phyloP scores from a whole-genome alignment of 2,113 vertebrate genomes.

The Eidolon helvum region DNA sequence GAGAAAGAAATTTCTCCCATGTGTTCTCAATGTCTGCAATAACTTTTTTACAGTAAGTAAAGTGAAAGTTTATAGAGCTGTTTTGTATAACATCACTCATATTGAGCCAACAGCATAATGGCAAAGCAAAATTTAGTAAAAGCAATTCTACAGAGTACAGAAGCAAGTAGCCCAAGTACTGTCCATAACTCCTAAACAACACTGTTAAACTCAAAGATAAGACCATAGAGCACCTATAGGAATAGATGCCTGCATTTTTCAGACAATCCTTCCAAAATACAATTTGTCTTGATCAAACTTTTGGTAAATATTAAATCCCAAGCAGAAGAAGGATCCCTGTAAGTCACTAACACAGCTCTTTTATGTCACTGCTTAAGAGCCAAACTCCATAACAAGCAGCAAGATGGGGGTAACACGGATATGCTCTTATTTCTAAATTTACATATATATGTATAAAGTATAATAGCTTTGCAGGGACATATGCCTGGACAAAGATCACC shows the following conservation, averaged over 20 bases:
- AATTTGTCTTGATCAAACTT: background rate
- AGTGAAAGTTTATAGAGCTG: conserved; percentile 35
- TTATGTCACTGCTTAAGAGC: background rate
- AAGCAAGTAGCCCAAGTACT: background rate
- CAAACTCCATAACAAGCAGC: background rate
- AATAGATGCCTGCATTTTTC: background rate
- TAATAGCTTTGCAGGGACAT: background rate
- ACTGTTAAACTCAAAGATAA: background rate
- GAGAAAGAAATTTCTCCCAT: conserved; percentile 38
- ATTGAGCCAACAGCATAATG: background rate
- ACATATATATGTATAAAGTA: background rate
- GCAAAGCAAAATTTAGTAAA: conserved; percentile 28
- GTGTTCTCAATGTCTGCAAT: conserved; percentile 13
- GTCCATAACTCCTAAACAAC: background rate
- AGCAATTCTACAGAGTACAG: background rate
- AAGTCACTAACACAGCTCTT: background rate
- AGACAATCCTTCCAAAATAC: background rate
- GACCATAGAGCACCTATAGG: background rate
- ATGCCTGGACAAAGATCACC: background rate
- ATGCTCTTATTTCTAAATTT: background rate
- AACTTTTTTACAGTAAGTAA: conserved; percentile 48
- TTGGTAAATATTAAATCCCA: conserved; percentile 37
- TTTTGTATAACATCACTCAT: conserved; percentile 4
- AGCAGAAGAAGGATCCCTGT: background rate
- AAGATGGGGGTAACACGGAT: background rate